Percentiles rank a stretch among this genome's conserved stretches.
phyloP scores from a whole-genome alignment of 1,140 invertebrate species.

The Philotrypesis tridentata region DNA sequence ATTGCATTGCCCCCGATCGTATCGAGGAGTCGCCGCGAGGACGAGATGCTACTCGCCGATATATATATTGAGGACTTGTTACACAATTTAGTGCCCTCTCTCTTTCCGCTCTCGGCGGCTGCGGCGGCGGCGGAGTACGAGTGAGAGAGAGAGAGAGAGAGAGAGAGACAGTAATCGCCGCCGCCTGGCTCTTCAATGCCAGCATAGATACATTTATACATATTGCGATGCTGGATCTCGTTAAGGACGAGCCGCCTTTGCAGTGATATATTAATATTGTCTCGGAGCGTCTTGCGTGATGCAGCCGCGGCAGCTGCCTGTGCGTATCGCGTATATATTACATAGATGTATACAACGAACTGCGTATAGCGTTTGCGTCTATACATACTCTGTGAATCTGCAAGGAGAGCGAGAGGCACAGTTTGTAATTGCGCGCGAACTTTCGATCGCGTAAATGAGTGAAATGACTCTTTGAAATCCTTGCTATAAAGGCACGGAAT shows the following conservation, averaged over 20 bases:
- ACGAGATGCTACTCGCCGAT: constrained; percentile 53
- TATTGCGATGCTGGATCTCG: constrained; percentile 35
- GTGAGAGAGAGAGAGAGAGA: no score
- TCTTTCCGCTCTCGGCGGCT: background rate
- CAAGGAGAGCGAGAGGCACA: background rate
- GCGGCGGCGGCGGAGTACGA: background rate
- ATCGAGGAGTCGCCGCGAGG: constrained; percentile 49
- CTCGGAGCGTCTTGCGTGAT: background rate
- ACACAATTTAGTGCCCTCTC: constrained; percentile 33
- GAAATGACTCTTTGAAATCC: no score
- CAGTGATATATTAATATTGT: constrained; percentile 47
- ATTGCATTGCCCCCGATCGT: constrained; percentile 61
- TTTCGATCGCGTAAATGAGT: no score
- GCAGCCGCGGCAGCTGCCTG: background rate
- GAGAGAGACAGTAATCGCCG: constrained; percentile 26
- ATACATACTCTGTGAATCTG: no score
- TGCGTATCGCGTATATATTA: no score
- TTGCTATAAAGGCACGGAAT: no score
- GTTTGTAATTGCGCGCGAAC: no score
- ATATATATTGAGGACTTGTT: constrained; percentile 55
- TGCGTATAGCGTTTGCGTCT: no score
- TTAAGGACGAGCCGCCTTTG: constrained; percentile 7
- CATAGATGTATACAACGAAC: no score
- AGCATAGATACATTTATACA: constrained; percentile 52
- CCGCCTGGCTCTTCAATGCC: constrained; percentile 31